Evolutionary conservation across 2,797 vertebrate genomes (phyloP).

Genomic region (Brotula barbata): DNA sequence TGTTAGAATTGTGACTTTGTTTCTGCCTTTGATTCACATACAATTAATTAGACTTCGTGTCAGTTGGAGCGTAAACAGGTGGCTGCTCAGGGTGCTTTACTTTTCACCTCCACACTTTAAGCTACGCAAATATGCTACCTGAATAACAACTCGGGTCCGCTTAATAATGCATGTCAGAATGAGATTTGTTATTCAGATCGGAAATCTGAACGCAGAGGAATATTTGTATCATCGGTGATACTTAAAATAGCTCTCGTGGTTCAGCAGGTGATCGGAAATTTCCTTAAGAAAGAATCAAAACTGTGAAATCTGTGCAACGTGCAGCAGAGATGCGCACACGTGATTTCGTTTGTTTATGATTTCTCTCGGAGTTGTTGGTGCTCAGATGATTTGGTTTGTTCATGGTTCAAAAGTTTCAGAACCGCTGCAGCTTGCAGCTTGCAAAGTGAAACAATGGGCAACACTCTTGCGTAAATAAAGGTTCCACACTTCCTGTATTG

Average conservation of each 20-base stretch:
- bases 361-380: too few species aligned
- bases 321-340: too few species aligned
- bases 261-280: too few species aligned
- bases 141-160: conserved; percentile 37
- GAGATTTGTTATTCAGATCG: conserved; percentile 22
- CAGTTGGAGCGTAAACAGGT: conserved; percentile 54
- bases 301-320: too few species aligned
- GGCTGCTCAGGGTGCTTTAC: conserved; percentile 46
- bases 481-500: conserved; percentile 19
- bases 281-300: too few species aligned
- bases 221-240: too few species aligned
- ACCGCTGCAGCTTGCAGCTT: background rate
- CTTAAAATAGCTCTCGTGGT: too few species aligned
- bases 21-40: conserved; percentile 50
- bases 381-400: too few species aligned
- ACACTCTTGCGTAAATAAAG: conserved; percentile 24
- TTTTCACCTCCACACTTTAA: conserved; percentile 54
- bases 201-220: conserved; percentile 8
- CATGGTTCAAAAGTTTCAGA: too few species aligned
- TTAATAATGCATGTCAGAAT: conserved; percentile 19
- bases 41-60: conserved; percentile 54
- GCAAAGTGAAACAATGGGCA: conserved; percentile 20
- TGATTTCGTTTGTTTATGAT: too few species aligned
- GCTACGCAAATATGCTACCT: conserved; percentile 32
- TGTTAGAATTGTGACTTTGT: conserved; percentile 55